These are phyloP conservation scores for Zaprionus lachaisei DNA, from an alignment of 1,140 invertebrate genomes.

Conservation along the genomic window DNA sequence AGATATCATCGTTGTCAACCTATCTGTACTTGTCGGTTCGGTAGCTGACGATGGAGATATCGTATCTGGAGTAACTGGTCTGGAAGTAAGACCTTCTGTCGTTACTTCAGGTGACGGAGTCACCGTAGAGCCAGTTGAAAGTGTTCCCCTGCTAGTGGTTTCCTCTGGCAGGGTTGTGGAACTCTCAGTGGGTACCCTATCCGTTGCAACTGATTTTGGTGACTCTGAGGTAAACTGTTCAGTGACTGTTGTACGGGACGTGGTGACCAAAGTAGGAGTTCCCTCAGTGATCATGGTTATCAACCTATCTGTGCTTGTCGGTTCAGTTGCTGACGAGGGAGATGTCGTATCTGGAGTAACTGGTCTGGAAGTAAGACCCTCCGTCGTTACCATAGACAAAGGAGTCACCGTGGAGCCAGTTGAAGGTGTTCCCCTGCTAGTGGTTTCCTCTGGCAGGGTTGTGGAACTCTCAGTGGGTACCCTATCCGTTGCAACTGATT, in stretches of 20 bases:
- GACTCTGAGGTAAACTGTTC: no score
- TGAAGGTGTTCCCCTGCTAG: neutral
- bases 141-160: no score
- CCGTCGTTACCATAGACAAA: no score
- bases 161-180: neutral
- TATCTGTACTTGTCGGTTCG: no score
- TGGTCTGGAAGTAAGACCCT: neutral
- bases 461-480: neutral
- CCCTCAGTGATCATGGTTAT: no score
- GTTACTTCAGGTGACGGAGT: neutral
- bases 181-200: neutral
- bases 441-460: neutral
- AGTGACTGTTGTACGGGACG: no score
- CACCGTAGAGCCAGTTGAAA: neutral
- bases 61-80: neutral
- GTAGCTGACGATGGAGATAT: no score
- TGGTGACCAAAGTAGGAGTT: no score
- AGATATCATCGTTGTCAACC: no score
- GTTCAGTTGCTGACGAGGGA: neutral
- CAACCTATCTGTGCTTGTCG: no score
- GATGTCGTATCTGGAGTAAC: neutral
- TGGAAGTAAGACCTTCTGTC: neutral
- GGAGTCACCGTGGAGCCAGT: no score
- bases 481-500: neutral
- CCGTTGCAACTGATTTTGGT: no score